Conservation (phyloP, 2,113 vertebrate species). For the Danionella cerebrum region DNA sequence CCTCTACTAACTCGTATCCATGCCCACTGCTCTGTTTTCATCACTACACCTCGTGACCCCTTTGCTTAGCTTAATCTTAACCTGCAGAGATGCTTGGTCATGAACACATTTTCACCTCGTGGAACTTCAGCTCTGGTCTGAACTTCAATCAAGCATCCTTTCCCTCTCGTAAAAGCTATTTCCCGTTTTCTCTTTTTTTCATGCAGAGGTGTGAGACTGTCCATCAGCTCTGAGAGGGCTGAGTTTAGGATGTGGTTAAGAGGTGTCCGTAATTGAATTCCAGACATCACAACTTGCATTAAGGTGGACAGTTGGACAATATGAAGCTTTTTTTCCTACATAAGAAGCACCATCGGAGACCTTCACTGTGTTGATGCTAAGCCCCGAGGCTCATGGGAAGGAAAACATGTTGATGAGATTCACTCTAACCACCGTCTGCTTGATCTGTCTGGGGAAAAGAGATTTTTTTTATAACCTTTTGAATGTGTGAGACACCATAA, state of each 20-base stretch:
- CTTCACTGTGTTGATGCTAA: constrained; percentile 58
- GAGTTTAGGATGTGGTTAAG: constrained; percentile 61
- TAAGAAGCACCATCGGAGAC: constrained; percentile 56
- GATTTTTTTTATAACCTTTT: constrained; percentile 29
- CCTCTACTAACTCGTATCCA: not conserved
- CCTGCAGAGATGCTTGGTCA: constrained; percentile 2
- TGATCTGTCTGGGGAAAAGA: constrained; percentile 16
- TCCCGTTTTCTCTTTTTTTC: not conserved
- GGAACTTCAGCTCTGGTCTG: not conserved
- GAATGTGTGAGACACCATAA: constrained; percentile 29
- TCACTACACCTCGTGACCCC: constrained; percentile 32
- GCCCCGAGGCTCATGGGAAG: constrained; percentile 50
- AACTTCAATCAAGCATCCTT: constrained; percentile 2
- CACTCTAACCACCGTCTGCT: constrained; percentile 1
- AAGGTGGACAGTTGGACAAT: constrained; percentile 60
- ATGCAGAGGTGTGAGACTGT: not conserved
- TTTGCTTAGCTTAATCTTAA: constrained; percentile 1
- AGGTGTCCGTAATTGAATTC: constrained; percentile 66
- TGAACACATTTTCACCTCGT: constrained; percentile 3
- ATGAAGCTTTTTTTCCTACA: constrained; percentile 65
- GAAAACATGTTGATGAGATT: constrained; percentile 39
- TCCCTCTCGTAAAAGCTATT: not conserved
- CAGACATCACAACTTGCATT: constrained; percentile 60
- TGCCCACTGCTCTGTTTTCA: not conserved
- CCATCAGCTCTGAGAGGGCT: constrained; percentile 9